Evolutionary conservation across 2,113 vertebrate species (phyloP), one percentile per base, ranked within the genome.

Genomic region (Theristicus caerulescens): DNA sequence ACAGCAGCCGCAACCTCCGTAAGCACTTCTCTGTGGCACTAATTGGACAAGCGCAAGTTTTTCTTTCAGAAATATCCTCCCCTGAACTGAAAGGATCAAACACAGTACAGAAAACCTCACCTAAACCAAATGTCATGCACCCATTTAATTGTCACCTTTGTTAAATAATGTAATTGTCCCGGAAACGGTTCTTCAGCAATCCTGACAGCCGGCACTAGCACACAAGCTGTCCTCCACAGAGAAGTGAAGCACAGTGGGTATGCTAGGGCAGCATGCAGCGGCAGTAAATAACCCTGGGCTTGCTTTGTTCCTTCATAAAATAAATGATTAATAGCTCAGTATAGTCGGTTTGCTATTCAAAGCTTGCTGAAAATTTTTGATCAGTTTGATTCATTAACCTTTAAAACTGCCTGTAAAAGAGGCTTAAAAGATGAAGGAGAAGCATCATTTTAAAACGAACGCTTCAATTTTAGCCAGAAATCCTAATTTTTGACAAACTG

Each of bases 261-360:
- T 71, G 84, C 93, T 18, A 67, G 87, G 96, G 94, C 95, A 95
- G 96, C 96, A 92, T 57, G 93, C 85, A 67, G 91, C 24, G 2
- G 34, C 88, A 89, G 86, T 71, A 93, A 96, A 93, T 70, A 88
- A 88, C 90, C 78, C 71, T 19, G 15, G 80, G 78, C 54, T 51
- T 49, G 85, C 94, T 95, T 95, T 95, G 87, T 96, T 97, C 90
- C 79, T 91, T 79, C 90, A 76, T 16, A 69, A 96, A 96, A 96
- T 97, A 72, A 97, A 97, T 96, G 61, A 97, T 97, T 96, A 80
- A 97, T 96, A 85, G 84, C 93, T 70, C 82, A 61, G 89, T 34
- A 71, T 15, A 85, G 88, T 38, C 70, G 54, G 58, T 11, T 81
- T 89, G 76, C 76, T 83, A 15, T 62, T 82, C 76, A 57, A 89